phyloP scores from a whole-genome alignment of 2,888 invertebrate species.

The Zele albiditarsus region DNA sequence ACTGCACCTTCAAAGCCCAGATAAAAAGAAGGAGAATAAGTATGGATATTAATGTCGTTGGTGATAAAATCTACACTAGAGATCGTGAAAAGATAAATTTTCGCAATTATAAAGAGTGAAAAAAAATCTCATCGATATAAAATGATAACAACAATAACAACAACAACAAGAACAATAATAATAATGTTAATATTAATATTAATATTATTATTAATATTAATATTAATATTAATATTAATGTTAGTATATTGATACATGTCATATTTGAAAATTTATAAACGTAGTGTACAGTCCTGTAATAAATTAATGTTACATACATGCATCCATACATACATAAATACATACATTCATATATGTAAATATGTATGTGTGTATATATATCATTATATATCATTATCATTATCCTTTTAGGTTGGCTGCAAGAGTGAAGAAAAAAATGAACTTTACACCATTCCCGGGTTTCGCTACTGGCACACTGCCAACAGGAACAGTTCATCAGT shows the following conservation, averaged over 20 bases:
- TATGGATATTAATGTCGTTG: not conserved
- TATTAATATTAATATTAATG: too few species aligned
- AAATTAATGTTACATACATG: too few species aligned
- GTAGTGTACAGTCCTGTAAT: too few species aligned
- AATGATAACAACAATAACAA: not conserved
- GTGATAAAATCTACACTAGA: not conserved
- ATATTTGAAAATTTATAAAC: not conserved
- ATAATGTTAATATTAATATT: too few species aligned
- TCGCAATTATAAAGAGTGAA: not conserved
- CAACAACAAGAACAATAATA: not conserved
- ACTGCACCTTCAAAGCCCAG: not conserved
- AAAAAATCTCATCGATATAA: not conserved
- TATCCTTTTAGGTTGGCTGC: constrained; percentile 41
- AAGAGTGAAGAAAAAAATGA: constrained; percentile 76
- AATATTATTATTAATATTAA: not conserved
- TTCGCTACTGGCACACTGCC: constrained; percentile 78
- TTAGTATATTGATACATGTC: too few species aligned
- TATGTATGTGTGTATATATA: too few species aligned
- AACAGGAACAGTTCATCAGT: constrained; percentile 77
- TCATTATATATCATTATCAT: too few species aligned
- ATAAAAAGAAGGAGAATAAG: constrained; percentile 24
- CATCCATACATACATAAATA: too few species aligned
- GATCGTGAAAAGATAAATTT: not conserved
- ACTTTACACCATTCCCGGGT: constrained; percentile 83
- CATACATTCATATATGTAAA: too few species aligned